A percentile compares a stretch with the other conserved stretches of the same genome.
phyloP scores from a whole-genome alignment of 2,888 invertebrate genomes.

The Cosmopolites sordidus region DNA sequence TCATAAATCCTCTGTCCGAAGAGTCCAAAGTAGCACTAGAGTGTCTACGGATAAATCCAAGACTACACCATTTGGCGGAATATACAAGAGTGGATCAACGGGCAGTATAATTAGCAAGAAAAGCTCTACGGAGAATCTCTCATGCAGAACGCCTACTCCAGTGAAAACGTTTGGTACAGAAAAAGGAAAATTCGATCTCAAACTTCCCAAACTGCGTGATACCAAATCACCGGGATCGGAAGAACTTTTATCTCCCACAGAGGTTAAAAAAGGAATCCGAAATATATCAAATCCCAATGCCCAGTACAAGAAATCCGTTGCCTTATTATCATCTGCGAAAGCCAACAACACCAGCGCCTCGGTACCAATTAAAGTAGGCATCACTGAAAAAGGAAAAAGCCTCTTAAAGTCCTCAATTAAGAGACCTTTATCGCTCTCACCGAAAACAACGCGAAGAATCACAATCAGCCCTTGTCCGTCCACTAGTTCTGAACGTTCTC shows the following conservation, averaged over 20 bases:
- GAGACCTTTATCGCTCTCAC: slow-evolving; percentile 27
- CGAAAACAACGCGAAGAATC: slow-evolving; percentile 26
- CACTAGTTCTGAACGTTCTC: slow-evolving; percentile 35
- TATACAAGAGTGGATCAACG: slow-evolving; percentile 22
- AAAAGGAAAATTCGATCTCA: slow-evolving; percentile 51
- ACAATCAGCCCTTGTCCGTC: slow-evolving; percentile 26
- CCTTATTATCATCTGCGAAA: slow-evolving; percentile 42
- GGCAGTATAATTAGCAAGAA: slow-evolving; percentile 20
- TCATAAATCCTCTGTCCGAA: slow-evolving; percentile 46
- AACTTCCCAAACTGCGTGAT: slow-evolving; percentile 41
- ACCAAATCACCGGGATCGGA: slow-evolving; percentile 49
- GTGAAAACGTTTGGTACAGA: slow-evolving; percentile 54
- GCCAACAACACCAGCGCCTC: slow-evolving; percentile 35
- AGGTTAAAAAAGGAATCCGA: slow-evolving; percentile 51
- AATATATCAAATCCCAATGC: slow-evolving; percentile 13
- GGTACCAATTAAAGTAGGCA: slow-evolving; percentile 48
- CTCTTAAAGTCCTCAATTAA: slow-evolving; percentile 32
- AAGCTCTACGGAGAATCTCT: slow-evolving; percentile 15
- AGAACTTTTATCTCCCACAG: slow-evolving; percentile 56
- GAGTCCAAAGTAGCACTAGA: slow-evolving; percentile 44
- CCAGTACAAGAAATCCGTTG: slow-evolving; percentile 45
- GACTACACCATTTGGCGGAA: neutral
- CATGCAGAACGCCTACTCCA: slow-evolving; percentile 22
- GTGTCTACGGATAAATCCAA: slow-evolving; percentile 1
- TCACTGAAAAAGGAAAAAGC: slow-evolving; percentile 39